Evolutionary conservation across 2,113 vertebrate species (phyloP), one percentile per base, ranked within the genome.

Genomic region (Pseudorasbora parva): DNA sequence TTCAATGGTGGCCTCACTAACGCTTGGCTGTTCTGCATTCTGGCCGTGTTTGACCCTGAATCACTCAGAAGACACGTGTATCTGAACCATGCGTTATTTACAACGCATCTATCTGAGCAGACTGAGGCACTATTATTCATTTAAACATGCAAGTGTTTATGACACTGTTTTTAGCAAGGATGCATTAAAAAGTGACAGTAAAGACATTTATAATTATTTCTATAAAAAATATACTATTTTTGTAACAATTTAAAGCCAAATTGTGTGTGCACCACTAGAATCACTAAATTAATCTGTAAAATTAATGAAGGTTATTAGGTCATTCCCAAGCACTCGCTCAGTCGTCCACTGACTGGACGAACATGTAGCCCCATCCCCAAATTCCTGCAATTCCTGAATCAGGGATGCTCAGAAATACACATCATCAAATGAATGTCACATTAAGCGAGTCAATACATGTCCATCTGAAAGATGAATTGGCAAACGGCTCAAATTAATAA

Each of bases 21-120:
- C 71, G 3, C 71, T 47, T 47, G 14, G n/a, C 43, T 73, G 41
- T 43, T 73, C 43, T 47, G n/a, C n/a, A 72, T 72, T 72, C 41
- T 3, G 5, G 41, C n/a, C 12, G 5, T 5, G 37, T 25, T 54
- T 54, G 43, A 73, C 43, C 45, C 71, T 49, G 72, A 19, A 17
- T 9, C 45, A 11, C 23, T 74, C 72, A 51, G 49, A 25, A 51
- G 71, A 30, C 25, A 10, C 72, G 17, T n/a, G 33, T n/a, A 41
- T 41, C 33, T 10, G 33, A 41, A 37, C 41, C 45, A 30, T 10
- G 23, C 4, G 71, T 21, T 4, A 9, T 68, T 37, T 68, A 25
- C 71, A 73, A 19, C 45, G 4, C 25, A 21, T 51, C 45, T 74
- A 17, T 27, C 45, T 5, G 30, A 68, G 33, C 17, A 68, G 64